Evolutionary conservation across 2,888 invertebrate species (phyloP), one percentile per base, ranked within the genome.

Genomic region (Automeris io): DNA sequence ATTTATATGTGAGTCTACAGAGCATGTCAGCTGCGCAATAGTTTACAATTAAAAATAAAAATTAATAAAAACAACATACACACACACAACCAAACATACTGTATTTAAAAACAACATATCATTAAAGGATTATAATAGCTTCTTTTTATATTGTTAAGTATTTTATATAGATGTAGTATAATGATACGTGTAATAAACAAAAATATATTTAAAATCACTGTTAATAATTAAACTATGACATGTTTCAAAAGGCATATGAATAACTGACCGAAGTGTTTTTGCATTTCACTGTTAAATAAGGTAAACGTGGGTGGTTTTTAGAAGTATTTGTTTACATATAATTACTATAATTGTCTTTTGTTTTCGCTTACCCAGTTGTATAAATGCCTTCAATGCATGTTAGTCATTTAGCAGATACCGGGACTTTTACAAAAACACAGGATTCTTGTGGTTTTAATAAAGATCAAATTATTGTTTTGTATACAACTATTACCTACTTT

Each of bases 261-360:
- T 21, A 25, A 26, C 12, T 21, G 21, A 5, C 9, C 25, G 18
- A 5, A 21, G 19, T 29, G 29, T 31, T 19, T 29, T 16, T 18
- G 18, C 18, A 18, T 23, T 26, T 16, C 18, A 23, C 9, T 42
- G 39, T 34, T 40, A 13, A 39, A 35, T n/a, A 35, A 12, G 21
- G 11, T 34, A 29, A 16, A 29, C 9, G 16, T 29, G 29, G 29
- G 29, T 29, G 29, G 16, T 29, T 29, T 16, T 29, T 6, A 13
- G n/a, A n/a, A n/a, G 16, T 39, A 40, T 44, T 33, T 40, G 41
- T 45, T 41, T 45, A 39, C 43, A 36, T 45, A 31, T 35, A 39
- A 47, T 45, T 47, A 45, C 23, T 38, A 41, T 47, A 47, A 47
- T 47, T 45, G 38, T 8, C 37, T 41, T 41, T 45, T 42, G 42